These are phyloP conservation scores for Cantharis flavilabris DNA, from an alignment of 2,888 invertebrate species.

Conservation along the genomic window DNA sequence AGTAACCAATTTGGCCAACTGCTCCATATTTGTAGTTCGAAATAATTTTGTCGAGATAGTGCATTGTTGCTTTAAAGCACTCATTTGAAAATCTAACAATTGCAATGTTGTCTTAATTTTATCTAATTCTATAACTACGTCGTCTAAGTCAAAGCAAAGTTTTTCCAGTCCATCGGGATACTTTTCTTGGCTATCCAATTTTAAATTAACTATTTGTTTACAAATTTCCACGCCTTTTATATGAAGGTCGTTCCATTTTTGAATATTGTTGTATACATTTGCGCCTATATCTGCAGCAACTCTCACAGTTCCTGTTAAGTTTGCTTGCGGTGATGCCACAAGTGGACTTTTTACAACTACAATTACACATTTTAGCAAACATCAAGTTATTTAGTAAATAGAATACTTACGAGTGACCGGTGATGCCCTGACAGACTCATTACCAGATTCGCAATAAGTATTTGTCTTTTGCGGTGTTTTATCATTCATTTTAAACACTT, in stretches of 20 bases:
- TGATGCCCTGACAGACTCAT: neutral
- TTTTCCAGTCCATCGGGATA: conserved; percentile 38
- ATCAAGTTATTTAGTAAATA: neutral
- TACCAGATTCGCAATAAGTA: neutral
- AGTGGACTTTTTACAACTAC: neutral
- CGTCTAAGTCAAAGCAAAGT: conserved; percentile 39
- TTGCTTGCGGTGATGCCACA: neutral
- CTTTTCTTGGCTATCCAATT: conserved; percentile 40
- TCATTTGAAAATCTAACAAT: conserved; percentile 43
- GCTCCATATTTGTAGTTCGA: conserved; percentile 44
- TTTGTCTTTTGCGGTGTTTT: neutral
- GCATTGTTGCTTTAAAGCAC: conserved; percentile 47
- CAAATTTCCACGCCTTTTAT: conserved; percentile 54
- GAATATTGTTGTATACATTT: conserved; percentile 59
- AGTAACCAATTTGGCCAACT: conserved; percentile 41
- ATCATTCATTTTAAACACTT: neutral
- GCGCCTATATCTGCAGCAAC: conserved; percentile 62
- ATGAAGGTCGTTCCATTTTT: conserved; percentile 59
- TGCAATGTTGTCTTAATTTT: conserved; percentile 40
- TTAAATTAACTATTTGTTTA: conserved; percentile 51
- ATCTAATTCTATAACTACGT: conserved; percentile 40
- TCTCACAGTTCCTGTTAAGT: conserved; percentile 49
- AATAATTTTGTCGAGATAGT: conserved; percentile 46
- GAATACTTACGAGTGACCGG: neutral
- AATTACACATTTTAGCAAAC: neutral